Conservation (phyloP, 2,113 vertebrate species). For the Psephotus haematonotus region DNA sequence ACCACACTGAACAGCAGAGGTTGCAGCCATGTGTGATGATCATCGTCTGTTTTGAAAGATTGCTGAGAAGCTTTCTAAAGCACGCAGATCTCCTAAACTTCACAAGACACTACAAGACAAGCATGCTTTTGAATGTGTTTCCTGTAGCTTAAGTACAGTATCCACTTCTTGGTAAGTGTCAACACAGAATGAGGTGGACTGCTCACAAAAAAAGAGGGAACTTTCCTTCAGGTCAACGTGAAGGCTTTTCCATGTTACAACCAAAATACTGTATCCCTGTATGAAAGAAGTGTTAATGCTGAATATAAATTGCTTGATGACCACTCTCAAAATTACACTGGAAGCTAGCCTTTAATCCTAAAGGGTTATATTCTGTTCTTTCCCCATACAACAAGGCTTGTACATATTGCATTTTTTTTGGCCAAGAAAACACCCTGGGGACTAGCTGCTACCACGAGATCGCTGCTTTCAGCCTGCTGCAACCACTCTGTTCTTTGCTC, state of each 20-base stretch:
- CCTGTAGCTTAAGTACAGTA: not conserved
- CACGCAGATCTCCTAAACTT: not conserved
- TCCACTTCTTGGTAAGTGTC: not conserved
- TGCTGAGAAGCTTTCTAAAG: not conserved
- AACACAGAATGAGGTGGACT: not conserved
- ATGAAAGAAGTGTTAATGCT: not conserved
- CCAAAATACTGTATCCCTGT: not conserved
- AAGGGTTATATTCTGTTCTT: not conserved
- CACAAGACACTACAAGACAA: not conserved
- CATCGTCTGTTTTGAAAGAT: not conserved
- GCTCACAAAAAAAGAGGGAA: not conserved
- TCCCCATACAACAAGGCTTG: not conserved
- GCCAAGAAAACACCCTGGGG: not conserved
- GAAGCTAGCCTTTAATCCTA: not conserved
- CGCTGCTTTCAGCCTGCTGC: not conserved
- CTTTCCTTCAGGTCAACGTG: not conserved
- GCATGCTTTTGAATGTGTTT: not conserved
- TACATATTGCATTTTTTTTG: not conserved
- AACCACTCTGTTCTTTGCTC: not conserved
- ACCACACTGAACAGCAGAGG: not conserved
- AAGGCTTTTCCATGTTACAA: not conserved
- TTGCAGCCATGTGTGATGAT: not conserved
- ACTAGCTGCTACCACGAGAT: not conserved
- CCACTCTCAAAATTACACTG: not conserved
- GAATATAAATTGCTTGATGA: not conserved